A percentile compares a stretch with the other conserved stretches of the same genome.
These are phyloP conservation scores for Sminthurinus aureus DNA, from an alignment of 2,888 invertebrate species.

Conservation along the genomic window DNA sequence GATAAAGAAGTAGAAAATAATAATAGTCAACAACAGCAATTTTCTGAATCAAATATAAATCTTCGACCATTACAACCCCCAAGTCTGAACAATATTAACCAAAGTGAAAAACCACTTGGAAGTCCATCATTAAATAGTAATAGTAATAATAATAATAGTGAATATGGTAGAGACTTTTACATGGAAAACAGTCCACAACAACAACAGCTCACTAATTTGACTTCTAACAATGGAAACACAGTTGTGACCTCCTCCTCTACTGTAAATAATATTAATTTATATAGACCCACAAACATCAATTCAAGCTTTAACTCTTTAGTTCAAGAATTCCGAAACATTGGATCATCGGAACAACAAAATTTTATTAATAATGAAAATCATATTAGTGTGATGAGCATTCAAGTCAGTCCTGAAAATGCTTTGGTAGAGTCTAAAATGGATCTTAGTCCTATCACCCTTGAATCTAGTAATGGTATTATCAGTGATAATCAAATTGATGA, in stretches of 20 bases:
- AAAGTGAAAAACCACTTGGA: too few relatives aligned
- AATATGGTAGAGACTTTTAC: slow-evolving; percentile 23
- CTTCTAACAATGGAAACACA: neutral
- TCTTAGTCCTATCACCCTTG: slow-evolving; percentile 45
- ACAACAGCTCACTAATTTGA: slow-evolving; percentile 3
- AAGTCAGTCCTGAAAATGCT: slow-evolving; percentile 38
- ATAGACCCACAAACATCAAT: slow-evolving; percentile 34
- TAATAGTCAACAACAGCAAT: too few relatives aligned
- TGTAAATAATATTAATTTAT: slow-evolving; percentile 15
- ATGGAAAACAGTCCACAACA: slow-evolving; percentile 4
- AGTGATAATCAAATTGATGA: slow-evolving; percentile 45
- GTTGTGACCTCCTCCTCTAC: neutral
- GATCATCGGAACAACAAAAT: neutral
- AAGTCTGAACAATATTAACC: neutral
- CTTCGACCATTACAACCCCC: neutral
- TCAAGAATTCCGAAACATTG: too few relatives aligned
- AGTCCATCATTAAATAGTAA: neutral
- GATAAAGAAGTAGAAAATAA: too few relatives aligned
- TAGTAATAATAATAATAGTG: slow-evolving; percentile 31
- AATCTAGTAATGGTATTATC: slow-evolving; percentile 45
- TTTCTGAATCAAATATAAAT: too few relatives aligned
- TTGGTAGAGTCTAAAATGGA: slow-evolving; percentile 40
- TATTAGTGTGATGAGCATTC: slow-evolving; percentile 48
- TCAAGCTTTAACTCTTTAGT: too few relatives aligned
- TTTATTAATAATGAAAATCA: slow-evolving; percentile 40